Base-by-base conservation (phyloP, 1,140 invertebrate species). In the Anastrepha ludens region DNA sequence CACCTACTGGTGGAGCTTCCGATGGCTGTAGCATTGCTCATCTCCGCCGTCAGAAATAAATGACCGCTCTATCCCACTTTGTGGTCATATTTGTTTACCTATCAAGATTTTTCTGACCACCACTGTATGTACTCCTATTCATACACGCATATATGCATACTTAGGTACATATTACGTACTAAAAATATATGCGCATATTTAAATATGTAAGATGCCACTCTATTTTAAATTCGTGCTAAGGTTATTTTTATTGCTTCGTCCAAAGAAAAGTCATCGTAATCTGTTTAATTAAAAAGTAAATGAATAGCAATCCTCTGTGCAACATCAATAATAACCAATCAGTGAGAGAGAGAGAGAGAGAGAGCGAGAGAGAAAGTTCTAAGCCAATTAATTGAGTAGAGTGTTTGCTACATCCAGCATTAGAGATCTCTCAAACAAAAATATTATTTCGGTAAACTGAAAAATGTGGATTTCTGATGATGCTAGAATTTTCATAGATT, bases 181-280 rank as follows among this genome's bases (percentile, higher is more conserved):
- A 55, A 55, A 9, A 7, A 9, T 9, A 55, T 9, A 55, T 55
- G 50, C 11, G 50, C 60, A 62, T 1, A 62, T n/a, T 17, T 62
- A 62, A 62, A n/a, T 62, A 47, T 55, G 50, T 44, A 39, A 44
- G 39, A 74, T 67, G 41, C 8, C 17, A 17, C 67, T 44, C 67
- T 74, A 74, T 47, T 47, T 47, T 74, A 44, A 74, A 74, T 74
- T 44, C 15, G 13, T 74, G 39, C 17, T 74, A 74, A 74, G 67
- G 67, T 47, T 74, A 74, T 74, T 74, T 74, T 74, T 74, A 47
- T 74, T 74, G 67, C 39, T 44, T 13, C 15, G 41, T 74, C 67
- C 39, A 41, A 74, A 74, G 39, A 47, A 74, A 74, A 41, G 67
- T 13, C 67, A 15, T 74, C 67, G 13, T 44, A 44, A 74, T 74